phyloP scores from a whole-genome alignment of 2,888 invertebrate genomes.

The Melanargia galathea region DNA sequence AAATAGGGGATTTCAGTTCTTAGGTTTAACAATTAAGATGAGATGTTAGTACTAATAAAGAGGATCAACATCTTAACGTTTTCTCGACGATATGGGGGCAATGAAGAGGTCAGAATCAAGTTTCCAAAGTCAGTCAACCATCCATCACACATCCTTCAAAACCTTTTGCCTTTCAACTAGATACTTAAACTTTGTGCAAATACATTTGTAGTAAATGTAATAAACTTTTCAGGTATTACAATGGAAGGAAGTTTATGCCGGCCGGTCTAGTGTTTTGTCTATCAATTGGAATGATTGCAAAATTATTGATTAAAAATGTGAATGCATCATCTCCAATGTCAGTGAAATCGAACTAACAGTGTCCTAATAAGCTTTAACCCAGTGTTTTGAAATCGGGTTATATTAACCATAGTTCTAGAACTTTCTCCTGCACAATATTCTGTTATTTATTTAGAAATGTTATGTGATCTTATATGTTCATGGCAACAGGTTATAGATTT shows the following conservation, averaged over 20 bases:
- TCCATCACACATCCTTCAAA: no score
- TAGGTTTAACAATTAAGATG: no score
- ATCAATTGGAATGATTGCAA: constrained; percentile 84
- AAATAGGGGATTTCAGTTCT: no score
- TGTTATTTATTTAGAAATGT: neutral
- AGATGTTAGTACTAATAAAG: no score
- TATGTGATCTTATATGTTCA: no score
- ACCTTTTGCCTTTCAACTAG: no score
- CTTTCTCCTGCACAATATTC: neutral
- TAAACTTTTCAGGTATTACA: constrained; percentile 83
- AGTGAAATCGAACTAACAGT: constrained; percentile 59
- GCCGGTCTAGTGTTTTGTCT: constrained; percentile 91
- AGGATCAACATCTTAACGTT: no score
- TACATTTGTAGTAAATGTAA: no score
- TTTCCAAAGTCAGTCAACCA: no score
- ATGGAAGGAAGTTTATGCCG: constrained; percentile 96
- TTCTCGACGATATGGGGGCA: no score
- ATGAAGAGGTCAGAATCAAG: no score
- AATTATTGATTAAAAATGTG: constrained; percentile 77
- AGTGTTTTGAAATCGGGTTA: constrained; percentile 10
- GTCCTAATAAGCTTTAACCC: neutral
- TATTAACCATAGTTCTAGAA: constrained; percentile 5
- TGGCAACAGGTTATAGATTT: neutral
- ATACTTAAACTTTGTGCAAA: no score
- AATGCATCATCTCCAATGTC: constrained; percentile 55